Conservation (phyloP, 2,888 invertebrate species). For the Cheilosia soror region DNA sequence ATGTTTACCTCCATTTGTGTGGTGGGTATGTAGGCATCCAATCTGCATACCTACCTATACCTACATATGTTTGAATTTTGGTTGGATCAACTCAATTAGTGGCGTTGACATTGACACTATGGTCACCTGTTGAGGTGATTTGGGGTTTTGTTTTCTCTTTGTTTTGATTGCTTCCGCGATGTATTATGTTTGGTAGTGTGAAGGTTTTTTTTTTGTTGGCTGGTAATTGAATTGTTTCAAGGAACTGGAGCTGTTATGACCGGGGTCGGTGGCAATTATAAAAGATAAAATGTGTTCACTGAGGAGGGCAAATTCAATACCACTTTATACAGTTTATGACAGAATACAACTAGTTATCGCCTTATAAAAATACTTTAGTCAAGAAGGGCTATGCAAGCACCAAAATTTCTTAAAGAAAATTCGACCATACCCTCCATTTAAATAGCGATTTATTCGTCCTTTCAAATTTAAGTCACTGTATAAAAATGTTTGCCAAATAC, state of each 20-base stretch:
- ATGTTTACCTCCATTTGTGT: not conserved
- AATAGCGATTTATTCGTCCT: too few species aligned
- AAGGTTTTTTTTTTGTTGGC: constrained; percentile 27
- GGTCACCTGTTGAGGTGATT: constrained; percentile 67
- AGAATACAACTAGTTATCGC: too few species aligned
- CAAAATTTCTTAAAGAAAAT: too few species aligned
- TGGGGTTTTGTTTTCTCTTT: constrained; percentile 23
- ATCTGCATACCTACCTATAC: not conserved
- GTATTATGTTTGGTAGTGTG: constrained; percentile 14
- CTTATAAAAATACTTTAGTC: too few species aligned
- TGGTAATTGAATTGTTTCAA: constrained; percentile 10
- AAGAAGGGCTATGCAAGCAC: too few species aligned
- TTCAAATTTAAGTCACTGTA: too few species aligned
- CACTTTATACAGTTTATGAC: too few species aligned
- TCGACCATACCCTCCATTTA: too few species aligned
- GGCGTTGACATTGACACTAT: constrained; percentile 61
- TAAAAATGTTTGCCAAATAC: too few species aligned
- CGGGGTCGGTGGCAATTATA: constrained; percentile 19
- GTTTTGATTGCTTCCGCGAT: constrained; percentile 48
- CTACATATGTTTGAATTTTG: constrained; percentile 3
- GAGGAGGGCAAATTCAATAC: too few species aligned
- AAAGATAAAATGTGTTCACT: not conserved
- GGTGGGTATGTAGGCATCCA: not conserved
- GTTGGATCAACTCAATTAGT: constrained; percentile 53
- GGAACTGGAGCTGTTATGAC: constrained; percentile 13